A percentile compares a stretch with the other conserved stretches of the same genome.
phyloP scores from a whole-genome alignment of 2,113 vertebrate genomes.

The Proterorhinus semilunaris region DNA sequence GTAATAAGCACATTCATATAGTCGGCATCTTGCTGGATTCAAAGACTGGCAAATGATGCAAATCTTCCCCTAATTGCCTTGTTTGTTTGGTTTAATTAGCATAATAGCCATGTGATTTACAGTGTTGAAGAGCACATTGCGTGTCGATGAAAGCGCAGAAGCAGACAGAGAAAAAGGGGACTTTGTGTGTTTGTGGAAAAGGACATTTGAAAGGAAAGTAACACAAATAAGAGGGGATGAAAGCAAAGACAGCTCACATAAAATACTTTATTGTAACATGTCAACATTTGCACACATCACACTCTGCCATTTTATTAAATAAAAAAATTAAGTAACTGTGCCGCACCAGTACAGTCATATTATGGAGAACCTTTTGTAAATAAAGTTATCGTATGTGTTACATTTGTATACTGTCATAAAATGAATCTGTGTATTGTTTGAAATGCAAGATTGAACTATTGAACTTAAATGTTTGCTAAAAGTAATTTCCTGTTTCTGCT shows the following conservation, averaged over 20 bases:
- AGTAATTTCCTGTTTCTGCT: no score
- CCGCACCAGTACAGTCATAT: no score
- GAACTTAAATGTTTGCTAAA: no score
- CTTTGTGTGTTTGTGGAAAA: conserved; percentile 1
- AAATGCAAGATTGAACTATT: no score
- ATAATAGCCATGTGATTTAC: conserved; percentile 45
- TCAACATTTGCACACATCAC: neutral
- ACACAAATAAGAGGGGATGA: neutral
- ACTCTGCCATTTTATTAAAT: no score
- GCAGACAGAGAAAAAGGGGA: neutral
- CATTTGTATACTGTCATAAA: no score
- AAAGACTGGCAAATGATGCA: conserved; percentile 22
- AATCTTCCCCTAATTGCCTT: conserved; percentile 50
- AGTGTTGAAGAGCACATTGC: conserved; percentile 33
- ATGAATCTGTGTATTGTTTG: no score
- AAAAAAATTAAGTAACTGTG: no score
- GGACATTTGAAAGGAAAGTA: neutral
- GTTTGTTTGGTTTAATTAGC: conserved; percentile 57
- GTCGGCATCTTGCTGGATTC: neutral
- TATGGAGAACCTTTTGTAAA: no score
- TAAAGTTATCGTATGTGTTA: no score
- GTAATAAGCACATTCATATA: conserved; percentile 7
- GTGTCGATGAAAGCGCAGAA: conserved; percentile 16
- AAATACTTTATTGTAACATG: neutral
- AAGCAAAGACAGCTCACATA: neutral